Base-by-base conservation (phyloP, 2,113 vertebrate species). In the Apus apus region DNA sequence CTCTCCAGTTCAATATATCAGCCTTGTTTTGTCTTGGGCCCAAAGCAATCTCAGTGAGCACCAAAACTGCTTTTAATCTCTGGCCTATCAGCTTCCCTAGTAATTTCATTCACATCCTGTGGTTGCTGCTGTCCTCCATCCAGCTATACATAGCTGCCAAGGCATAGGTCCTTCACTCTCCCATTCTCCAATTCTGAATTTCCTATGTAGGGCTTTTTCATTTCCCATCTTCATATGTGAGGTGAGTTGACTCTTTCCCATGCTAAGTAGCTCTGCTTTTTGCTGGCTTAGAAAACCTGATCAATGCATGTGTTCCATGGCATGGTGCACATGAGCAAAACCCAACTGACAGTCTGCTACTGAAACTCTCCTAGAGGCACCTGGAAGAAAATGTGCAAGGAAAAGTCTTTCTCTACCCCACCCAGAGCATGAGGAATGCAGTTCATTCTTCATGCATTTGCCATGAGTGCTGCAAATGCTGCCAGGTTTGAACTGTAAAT, bases 11-110 rank as follows among this genome's bases (percentile, higher is more conserved):
- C 72, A 60, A 1, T 71, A 9, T 76, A 83, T 74, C 45, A 50
- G 17, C n/a, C 30, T 77, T 87, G 78, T 88, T 96, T 97, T 90
- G 71, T 87, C 93, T 94, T 79, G 56, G 11, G 34, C 75, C 38
- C 0, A 0, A 5, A 87, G 46, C 25, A 66, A 62, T 95, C 46
- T 91, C 51, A 51, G n/a, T 32, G 29, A 13, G 54, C 51, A 79
- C 46, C 36, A 87, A 76, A 73, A 58, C 0, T 76, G 11, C 48
- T 64, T 94, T 93, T 73, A 90, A 48, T 85, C 64, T 94, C 64
- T 95, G n/a, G 51, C 73, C 60, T 83, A 48, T 53, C 5, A 7
- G 40, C 45, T 89, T 70, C 25, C 27, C 17, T 73, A 19, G 40
- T 29, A 68, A 30, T 21, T 85, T 30, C 12, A 15, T 74, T 81